Evolutionary conservation across 2,113 vertebrate species (phyloP), one percentile per base, ranked within the genome.

Genomic region (Stercorarius parasiticus): DNA sequence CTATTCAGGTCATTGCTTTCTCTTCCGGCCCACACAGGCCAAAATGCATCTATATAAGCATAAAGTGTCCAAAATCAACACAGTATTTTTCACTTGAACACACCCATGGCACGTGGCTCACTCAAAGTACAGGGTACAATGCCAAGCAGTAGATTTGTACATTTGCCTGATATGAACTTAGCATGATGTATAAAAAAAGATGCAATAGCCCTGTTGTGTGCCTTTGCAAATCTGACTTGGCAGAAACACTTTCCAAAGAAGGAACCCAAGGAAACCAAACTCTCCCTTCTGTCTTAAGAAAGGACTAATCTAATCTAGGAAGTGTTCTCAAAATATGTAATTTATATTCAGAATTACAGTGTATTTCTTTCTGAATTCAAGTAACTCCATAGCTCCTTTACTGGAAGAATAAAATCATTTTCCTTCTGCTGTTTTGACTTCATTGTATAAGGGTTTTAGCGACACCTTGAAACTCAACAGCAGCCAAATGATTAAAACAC

Each of bases 1-100:
- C 93, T 95, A 79, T 95, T 95, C 94, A 97, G 96, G 93, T 96
- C 95, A 94, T 55, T 87, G 86, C 90, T 87, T 97, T 96, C 85
- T 81, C 91, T 95, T 97, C 96, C 59, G 70, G 96, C 95, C 94
- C 91, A 95, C 96, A 97, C 86, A 97, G 82, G 89, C 96, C 96
- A 96, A 95, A 96, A 91, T 77, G 83, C 85, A 97, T 95, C 95
- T 90, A 38, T 69, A 85, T 79, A 97, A 95, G 93, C 92, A 97
- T 81, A 55, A 84, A 85, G 58, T 53, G 55, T 95, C 97, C 97
- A 98, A 97, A 95, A 97, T 50, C 91, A 96, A 96, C 94, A 96
- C 11, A 49, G 72, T 73, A 43, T 71, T 93, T 95, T 95, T 96
- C 95, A 96, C 72, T 94, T 81, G 82, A 95, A 92, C 92, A 95